These are phyloP conservation scores for Sardina pilchardus DNA, from an alignment of 2,113 vertebrate species.

Conservation along the genomic window DNA sequence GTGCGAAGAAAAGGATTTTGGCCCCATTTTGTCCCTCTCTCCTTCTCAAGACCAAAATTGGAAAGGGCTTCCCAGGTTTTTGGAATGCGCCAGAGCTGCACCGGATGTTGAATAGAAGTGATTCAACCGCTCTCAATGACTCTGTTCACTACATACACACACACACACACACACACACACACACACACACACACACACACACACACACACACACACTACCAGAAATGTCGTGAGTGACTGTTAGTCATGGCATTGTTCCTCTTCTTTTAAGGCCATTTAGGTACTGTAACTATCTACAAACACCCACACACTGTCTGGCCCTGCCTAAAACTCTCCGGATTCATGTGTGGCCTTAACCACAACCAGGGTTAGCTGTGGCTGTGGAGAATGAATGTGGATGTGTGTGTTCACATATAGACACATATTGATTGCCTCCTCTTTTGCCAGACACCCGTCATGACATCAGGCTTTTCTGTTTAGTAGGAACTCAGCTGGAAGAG, in stretches of 20 bases:
- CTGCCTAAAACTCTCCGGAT: too few relatives aligned
- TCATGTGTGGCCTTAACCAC: too few relatives aligned
- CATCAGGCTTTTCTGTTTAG: background rate
- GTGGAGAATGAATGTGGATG: background rate
- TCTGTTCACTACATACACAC: background rate
- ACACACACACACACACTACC: background rate
- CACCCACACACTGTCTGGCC: background rate
- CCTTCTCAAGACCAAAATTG: background rate
- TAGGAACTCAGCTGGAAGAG: background rate
- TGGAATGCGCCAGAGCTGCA: background rate
- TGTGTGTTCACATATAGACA: background rate
- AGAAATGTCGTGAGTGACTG: background rate
- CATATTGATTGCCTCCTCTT: too few relatives aligned
- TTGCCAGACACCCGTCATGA: too few relatives aligned
- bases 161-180: constrained; percentile 17
- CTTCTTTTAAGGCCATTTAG: background rate
- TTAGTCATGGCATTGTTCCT: background rate
- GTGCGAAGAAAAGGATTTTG: background rate
- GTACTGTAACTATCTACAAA: background rate
- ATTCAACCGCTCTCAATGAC: constrained; percentile 14
- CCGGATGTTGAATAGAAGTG: background rate
- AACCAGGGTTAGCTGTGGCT: too few relatives aligned
- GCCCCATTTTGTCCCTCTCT: background rate
- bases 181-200: constrained; percentile 20
- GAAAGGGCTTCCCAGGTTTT: background rate